A percentile compares a stretch with the other conserved stretches of the same genome.
These are phyloP conservation scores for Calephelis perditalis DNA, from an alignment of 2,888 invertebrate species.

Conservation along the genomic window DNA sequence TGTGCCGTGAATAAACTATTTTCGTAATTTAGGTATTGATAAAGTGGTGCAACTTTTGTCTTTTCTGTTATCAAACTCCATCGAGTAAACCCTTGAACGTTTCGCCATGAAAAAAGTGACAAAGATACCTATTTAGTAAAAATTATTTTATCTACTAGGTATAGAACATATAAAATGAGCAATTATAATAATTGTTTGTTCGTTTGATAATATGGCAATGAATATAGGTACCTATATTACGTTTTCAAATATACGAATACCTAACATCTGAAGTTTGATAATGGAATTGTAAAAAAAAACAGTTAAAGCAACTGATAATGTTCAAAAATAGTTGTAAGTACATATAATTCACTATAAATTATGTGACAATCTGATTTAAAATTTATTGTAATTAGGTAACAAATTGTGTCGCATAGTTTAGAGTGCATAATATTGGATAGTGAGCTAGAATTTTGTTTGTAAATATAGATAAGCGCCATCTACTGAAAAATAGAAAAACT, in stretches of 20 bases:
- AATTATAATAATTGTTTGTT: no score
- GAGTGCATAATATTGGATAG: constrained; percentile 50
- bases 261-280: constrained; percentile 27
- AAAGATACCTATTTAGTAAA: no score
- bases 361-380: constrained; percentile 35
- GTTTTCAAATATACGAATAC: no score
- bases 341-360: constrained; percentile 46
- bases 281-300: constrained; percentile 23
- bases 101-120: no score
- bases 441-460: constrained; percentile 50
- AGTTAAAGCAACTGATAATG: constrained; percentile 69
- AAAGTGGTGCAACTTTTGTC: constrained; percentile 41
- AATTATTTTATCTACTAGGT: no score
- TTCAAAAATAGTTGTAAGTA: constrained; percentile 68
- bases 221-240: no score
- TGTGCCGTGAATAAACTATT: constrained; percentile 47
- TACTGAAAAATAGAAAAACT: constrained; percentile 58
- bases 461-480: constrained; percentile 68
- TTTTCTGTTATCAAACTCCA: constrained; percentile 10
- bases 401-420: constrained; percentile 40
- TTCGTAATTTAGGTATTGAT: constrained; percentile 35
- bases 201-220: no score
- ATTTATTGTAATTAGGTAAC: constrained; percentile 33
- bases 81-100: no score
- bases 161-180: no score